phyloP scores from a whole-genome alignment of 2,797 vertebrate species.

The Eleutherodactylus coqui region DNA sequence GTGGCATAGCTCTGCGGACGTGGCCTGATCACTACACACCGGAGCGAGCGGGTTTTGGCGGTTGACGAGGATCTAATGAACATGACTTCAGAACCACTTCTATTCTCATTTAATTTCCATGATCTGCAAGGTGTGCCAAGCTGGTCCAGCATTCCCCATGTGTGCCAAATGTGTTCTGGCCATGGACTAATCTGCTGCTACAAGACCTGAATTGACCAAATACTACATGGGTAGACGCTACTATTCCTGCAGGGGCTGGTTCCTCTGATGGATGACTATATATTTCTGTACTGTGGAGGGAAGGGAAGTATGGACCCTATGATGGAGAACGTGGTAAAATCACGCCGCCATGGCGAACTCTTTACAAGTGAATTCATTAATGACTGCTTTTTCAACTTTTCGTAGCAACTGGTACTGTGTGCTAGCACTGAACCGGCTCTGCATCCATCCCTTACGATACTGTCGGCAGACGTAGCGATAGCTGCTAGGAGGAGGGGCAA shows the following conservation, averaged over 20 bases:
- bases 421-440: background rate
- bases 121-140: constrained; percentile 10
- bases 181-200: constrained; percentile 51
- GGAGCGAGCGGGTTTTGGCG: too few species aligned
- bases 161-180: constrained; percentile 54
- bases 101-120: background rate
- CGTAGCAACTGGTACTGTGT: background rate
- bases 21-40: background rate
- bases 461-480: background rate
- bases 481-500: background rate
- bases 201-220: constrained; percentile 45
- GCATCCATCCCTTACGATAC: background rate
- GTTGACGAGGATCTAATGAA: background rate
- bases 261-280: constrained; percentile 23
- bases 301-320: background rate
- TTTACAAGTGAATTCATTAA: background rate
- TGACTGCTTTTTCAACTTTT: background rate
- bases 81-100: background rate
- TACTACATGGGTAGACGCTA: constrained; percentile 27
- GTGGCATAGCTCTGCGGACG: background rate
- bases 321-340: background rate
- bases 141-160: constrained; percentile 1
- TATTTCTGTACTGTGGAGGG: constrained; percentile 15
- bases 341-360: background rate
- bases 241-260: constrained; percentile 49